A percentile compares a stretch with the other conserved stretches of the same genome.
These are phyloP conservation scores for Macrophya alboannulata DNA, from an alignment of 2,888 invertebrate species.

Conservation along the genomic window DNA sequence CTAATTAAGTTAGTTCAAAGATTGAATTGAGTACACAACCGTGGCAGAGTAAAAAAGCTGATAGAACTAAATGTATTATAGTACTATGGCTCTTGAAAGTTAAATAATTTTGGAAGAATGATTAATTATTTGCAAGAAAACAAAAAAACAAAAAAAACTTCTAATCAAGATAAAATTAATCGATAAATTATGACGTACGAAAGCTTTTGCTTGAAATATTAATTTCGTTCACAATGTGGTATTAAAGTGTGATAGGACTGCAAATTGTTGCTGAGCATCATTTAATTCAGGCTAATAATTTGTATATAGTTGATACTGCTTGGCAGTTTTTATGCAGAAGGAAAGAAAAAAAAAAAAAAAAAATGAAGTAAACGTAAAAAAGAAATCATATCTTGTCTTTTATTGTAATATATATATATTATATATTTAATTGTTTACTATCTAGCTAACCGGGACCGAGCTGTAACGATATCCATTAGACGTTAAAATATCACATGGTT, in stretches of 20 bases:
- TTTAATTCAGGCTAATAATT: slow-evolving; percentile 50
- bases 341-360: not conserved
- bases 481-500: not conserved
- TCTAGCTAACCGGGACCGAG: slow-evolving; percentile 26
- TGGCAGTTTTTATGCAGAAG: not conserved
- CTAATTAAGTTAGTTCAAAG: not conserved
- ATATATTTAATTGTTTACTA: slow-evolving; percentile 47
- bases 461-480: slow-evolving; percentile 46
- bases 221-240: not conserved
- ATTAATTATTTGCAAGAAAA: not conserved
- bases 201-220: not conserved
- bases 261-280: slow-evolving; percentile 21
- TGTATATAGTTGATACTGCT: slow-evolving; percentile 51
- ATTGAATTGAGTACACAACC: no score
- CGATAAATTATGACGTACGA: not conserved
- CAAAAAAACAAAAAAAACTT: not conserved
- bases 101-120: not conserved
- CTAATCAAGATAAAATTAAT: not conserved
- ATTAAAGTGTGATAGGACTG: slow-evolving; percentile 20
- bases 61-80: not conserved
- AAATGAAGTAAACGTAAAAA: not conserved
- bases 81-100: not conserved
- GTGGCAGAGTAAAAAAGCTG: not conserved
- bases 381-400: slow-evolving; percentile 48
- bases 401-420: slow-evolving; percentile 54